Base-by-base conservation (phyloP, 2,888 invertebrate species). In the Caenorhabditis afra region DNA sequence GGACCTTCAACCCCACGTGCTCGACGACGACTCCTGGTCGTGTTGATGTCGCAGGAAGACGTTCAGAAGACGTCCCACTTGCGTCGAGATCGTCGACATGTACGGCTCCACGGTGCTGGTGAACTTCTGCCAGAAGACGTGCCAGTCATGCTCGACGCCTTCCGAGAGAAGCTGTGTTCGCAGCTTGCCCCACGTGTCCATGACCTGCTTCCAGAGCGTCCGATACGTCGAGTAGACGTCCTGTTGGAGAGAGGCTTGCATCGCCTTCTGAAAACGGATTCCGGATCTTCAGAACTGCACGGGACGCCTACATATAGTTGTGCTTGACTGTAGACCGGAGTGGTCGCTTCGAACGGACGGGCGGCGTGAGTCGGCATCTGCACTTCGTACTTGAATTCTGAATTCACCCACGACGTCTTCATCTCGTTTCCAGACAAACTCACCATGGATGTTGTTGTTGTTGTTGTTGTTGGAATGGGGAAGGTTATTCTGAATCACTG, bases 151-250 rank as follows among this genome's bases (percentile, higher is more conserved):
- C 20, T 59, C 64, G 8, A 78, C 71, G 18, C 66, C 78, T 10
- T 61, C 62, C 1, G 59, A 55, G 1, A 67, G 47, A 2, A 71
- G 59, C 23, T 66, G 49, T 8, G 35, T 66, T 16, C 64, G 57
- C 0, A 78, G 52, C 64, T 50, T 23, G 12, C 55, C 23, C 70
- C 78, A 78, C 41, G 78, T 78, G 50, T 78, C 78, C 20, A 49
- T 71, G 59, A 78, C 41, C 47, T 78, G 71, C 22, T 78, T 70
- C 78, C 70, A 71, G 65, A 78, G 66, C 3, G 78, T 55, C n/a
- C 71, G 44, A n/a, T 78, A 78, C 4, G 78, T 71, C 1, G 78
- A 44, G n/a, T 61, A 64, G 7, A 66, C 65, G 41, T 78, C 78
- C 61, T 71, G 70, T 41, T 78, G 71, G 2, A 78, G 55, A 16